Evolutionary conservation across 2,888 invertebrate genomes (phyloP).

Genomic region (Leuctra nigra): DNA sequence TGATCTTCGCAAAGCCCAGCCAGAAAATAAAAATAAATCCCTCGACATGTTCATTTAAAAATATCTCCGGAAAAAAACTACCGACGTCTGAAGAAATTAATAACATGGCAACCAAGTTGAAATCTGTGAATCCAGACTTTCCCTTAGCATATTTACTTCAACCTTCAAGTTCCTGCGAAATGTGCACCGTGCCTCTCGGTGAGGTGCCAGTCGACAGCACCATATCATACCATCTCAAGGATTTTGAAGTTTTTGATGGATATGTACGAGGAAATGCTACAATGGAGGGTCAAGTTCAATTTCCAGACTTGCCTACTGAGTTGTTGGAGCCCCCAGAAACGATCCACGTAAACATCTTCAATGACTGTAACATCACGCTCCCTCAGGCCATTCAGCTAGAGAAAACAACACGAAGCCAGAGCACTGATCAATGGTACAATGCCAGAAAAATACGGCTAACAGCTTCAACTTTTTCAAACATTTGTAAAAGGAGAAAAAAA

Average conservation of each 20-base stretch:
- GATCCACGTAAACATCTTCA: not conserved
- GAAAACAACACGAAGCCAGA: constrained; percentile 4
- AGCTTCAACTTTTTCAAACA: not conserved
- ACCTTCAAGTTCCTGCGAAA: no score
- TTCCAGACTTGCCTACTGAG: not conserved
- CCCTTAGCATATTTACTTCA: no score
- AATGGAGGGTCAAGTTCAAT: not conserved
- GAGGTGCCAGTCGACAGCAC: not conserved
- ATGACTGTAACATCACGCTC: not conserved
- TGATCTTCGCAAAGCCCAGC: no score
- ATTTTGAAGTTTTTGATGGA: not conserved
- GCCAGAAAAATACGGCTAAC: not conserved
- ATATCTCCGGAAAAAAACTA: no score
- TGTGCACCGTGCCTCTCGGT: constrained; percentile 16
- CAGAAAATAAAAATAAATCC: no score
- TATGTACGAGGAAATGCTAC: not conserved
- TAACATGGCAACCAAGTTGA: no score
- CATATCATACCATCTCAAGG: not conserved
- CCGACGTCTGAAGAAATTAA: no score
- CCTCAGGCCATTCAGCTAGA: constrained; percentile 5
- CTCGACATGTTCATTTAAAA: no score
- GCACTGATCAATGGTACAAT: not conserved
- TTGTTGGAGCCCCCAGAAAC: not conserved
- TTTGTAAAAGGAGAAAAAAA: constrained; percentile 8
- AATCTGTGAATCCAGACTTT: no score